A percentile compares a stretch with the other conserved stretches of the same genome.
Evolutionary conservation across 2,113 vertebrate genomes (phyloP).

Genomic region (Bubo scandiacus): DNA sequence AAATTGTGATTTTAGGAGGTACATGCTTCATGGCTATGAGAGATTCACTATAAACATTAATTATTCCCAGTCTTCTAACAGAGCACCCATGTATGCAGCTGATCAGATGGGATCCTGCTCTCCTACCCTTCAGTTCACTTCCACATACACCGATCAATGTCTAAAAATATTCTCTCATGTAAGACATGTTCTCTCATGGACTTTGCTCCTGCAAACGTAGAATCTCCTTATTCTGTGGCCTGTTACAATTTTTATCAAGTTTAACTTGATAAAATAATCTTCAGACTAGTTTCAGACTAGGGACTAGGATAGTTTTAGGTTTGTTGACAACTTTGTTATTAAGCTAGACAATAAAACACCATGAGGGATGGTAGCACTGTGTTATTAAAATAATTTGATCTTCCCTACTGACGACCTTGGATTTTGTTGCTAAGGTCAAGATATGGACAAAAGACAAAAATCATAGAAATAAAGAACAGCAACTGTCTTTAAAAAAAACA

Average conservation of each 20-base stretch:
- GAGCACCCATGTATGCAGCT: neutral
- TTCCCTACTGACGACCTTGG: neutral
- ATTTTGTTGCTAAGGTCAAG: neutral
- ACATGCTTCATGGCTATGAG: neutral
- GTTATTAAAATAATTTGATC: neutral
- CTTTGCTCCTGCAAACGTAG: neutral
- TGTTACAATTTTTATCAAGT: neutral
- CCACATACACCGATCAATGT: neutral
- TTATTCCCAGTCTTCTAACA: neutral
- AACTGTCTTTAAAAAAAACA: neutral
- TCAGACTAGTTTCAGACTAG: neutral
- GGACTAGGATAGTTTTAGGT: neutral
- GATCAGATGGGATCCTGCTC: neutral
- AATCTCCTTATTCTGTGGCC: neutral
- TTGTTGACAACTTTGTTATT: neutral
- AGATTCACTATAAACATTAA: neutral
- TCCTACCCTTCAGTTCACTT: neutral
- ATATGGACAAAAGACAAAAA: neutral
- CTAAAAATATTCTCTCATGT: neutral
- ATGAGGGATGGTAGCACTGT: neutral
- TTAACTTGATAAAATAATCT: neutral
- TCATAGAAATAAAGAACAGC: neutral
- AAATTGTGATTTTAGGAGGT: neutral
- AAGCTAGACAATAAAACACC: neutral
- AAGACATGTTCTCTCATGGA: neutral